Percentiles rank a stretch among this genome's conserved stretches.
Conservation (phyloP, 2,113 vertebrate genomes). For the Sardina pilchardus region DNA sequence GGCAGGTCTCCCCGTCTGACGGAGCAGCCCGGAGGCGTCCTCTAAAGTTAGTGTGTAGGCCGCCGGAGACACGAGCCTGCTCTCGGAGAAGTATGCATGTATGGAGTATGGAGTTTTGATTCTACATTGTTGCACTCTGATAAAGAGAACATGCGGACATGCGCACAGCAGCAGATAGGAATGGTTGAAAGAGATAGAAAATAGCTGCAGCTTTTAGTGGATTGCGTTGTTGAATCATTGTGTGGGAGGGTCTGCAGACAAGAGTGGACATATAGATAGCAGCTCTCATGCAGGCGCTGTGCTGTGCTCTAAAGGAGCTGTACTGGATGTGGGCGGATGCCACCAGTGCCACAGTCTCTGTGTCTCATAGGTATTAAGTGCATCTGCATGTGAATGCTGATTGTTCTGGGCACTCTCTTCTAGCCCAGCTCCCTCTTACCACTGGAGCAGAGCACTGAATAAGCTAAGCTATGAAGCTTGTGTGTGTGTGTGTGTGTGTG, state of each 20-base stretch:
- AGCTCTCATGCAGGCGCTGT: background rate
- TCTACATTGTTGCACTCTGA: background rate
- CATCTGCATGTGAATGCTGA: constrained; percentile 33
- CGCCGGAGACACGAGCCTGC: background rate
- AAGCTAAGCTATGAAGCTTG: constrained; percentile 3
- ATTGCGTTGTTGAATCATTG: background rate
- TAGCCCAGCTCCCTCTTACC: background rate
- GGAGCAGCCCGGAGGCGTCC: background rate
- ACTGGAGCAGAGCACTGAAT: constrained; percentile 15
- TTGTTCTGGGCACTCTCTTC: constrained; percentile 22
- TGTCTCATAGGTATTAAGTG: background rate
- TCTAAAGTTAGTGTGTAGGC: background rate
- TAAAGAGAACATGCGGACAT: background rate
- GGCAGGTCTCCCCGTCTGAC: background rate
- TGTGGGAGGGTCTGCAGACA: background rate
- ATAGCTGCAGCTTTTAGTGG: background rate
- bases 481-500: constrained; percentile 17
- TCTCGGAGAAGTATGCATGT: background rate
- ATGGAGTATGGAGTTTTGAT: background rate
- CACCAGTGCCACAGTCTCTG: background rate
- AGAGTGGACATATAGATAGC: background rate
- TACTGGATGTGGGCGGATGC: background rate
- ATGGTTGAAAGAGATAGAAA: background rate
- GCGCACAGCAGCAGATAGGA: background rate
- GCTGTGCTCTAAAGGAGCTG: background rate